Base-by-base conservation (phyloP, 2,888 invertebrate genomes). In the Ophion costatus region DNA sequence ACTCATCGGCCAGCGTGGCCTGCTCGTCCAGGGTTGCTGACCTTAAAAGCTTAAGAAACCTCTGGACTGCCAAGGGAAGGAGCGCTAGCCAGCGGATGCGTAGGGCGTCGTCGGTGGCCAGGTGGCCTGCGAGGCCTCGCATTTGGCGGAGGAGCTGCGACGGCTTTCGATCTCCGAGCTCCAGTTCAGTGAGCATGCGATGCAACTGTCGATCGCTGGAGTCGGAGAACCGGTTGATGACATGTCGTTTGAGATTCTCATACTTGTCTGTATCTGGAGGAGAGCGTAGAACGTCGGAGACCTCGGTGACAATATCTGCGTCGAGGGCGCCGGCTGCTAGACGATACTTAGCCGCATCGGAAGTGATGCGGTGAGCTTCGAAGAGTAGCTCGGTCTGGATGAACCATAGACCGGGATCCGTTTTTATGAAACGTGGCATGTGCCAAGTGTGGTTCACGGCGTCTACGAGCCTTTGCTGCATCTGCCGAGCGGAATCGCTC, bases 371-470 rank as follows among this genome's bases (percentile, higher is more conserved):
- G 6, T 33, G 29, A 33, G 29, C 33, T 7, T 33, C 17, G 33
- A 64, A 9, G 6, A n/a, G 29, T 17, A n/a, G 24, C 7, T 64
- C 64, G 2, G 33, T 64, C 24, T 64, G 64, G 1, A 64, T 64
- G n/a, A 64, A 33, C 64, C 64, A 64, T 33, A 33, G n/a, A 6
- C 33, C 64, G n/a, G 33, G 64, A 7, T 64, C 33, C 33, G 64
- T 38, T 64, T 38, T 64, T n/a, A 38, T 33, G 33, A 17, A 64
- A 33, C 64, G n/a, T 33, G n/a, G 33, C 38, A 38, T 38, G 9
- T 38, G 38, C 38, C 38, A 38, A 9, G 38, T 38, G 38, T 38
- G 38, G 9, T 9, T 38, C 38, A 38, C 38, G 1, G 38, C 38
- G 38, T 38, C 38, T 9, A 38, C 6, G 9, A 7, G 9, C 38